Conservation (phyloP, 2,797 vertebrate genomes). For the Leptoclinus maculatus region DNA sequence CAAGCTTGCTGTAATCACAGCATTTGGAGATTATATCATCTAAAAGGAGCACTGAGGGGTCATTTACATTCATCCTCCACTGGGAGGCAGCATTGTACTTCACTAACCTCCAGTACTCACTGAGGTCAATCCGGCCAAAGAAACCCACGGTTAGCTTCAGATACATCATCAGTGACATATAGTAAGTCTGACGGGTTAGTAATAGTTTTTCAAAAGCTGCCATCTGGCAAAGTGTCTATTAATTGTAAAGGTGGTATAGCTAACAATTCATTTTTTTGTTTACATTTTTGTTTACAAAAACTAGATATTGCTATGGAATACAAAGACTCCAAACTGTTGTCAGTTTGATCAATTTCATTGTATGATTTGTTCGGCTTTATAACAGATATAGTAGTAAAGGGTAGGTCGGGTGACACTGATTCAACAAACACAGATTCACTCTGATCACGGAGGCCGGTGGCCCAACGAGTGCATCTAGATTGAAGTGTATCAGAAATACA, state of each 20-base stretch:
- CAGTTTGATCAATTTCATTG: neutral
- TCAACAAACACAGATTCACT: neutral
- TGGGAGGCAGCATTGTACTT: slow-evolving; percentile 50
- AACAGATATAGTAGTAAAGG: neutral
- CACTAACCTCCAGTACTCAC: neutral
- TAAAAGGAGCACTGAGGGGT: neutral
- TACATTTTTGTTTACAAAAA: neutral
- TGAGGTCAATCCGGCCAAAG: neutral
- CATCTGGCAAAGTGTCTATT: neutral
- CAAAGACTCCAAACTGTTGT: neutral
- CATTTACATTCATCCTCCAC: slow-evolving; percentile 24
- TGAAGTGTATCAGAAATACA: neutral
- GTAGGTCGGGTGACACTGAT: neutral
- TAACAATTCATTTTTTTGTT: neutral
- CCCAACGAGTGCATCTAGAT: neutral
- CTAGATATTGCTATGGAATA: neutral
- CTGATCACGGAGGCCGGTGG: neutral
- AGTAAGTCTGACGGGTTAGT: neutral
- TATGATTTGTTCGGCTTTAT: neutral
- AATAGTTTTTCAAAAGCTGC: neutral
- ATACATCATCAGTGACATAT: neutral
- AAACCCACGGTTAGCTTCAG: neutral
- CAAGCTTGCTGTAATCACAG: neutral
- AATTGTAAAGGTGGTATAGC: neutral
- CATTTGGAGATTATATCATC: slow-evolving; percentile 3